Evolutionary conservation across 2,113 vertebrate genomes (phyloP), one percentile per base, ranked within the genome.

Genomic region (Australoheros scitulus): DNA sequence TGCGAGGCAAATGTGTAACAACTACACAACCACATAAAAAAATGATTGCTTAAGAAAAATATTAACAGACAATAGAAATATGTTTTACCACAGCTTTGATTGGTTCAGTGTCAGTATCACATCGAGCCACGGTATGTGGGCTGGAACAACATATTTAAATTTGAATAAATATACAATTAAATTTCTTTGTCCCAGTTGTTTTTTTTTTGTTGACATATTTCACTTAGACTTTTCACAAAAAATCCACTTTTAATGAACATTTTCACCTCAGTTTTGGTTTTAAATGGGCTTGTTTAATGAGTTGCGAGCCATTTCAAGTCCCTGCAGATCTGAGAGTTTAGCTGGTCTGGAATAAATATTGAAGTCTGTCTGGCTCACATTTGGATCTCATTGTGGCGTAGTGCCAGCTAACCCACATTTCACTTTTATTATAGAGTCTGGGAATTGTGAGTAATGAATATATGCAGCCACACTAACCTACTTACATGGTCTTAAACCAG

Each of bases 321-420:
- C 24, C 26, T 41, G 58, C 26, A 26, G 60, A 77, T 81, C 50
- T 9, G 18, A 81, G 10, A 81, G 65, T 88, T 88, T 60, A 82
- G 63, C 76, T 64, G 77, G 63, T 14, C 55, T 81, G 80, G 57
- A 87, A 57, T 77, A 90, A 92, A 93, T 91, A 91, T 83, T 86
- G 77, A 91, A 80, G 81, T 89, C 83, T 91, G 83, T 70, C 83
- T 88, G 80, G 74, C 79, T 89, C 78, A 72, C 36, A 83, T 85
- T 87, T 81, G 55, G 74, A 85, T 26, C 47, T 74, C 13, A 41
- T 60, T 65, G 63, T 9, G 72, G 65, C 58, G 36, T 18, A 26
- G 34, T 57, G 83, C 77, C 86, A 88, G 63, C 74, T 88, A 75
- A 90, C 72, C 84, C 88, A 83, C 79, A 68, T 87, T 77, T 86